Evolutionary conservation across 2,888 invertebrate genomes (phyloP).

Genomic region (Torymus tubicola): DNA sequence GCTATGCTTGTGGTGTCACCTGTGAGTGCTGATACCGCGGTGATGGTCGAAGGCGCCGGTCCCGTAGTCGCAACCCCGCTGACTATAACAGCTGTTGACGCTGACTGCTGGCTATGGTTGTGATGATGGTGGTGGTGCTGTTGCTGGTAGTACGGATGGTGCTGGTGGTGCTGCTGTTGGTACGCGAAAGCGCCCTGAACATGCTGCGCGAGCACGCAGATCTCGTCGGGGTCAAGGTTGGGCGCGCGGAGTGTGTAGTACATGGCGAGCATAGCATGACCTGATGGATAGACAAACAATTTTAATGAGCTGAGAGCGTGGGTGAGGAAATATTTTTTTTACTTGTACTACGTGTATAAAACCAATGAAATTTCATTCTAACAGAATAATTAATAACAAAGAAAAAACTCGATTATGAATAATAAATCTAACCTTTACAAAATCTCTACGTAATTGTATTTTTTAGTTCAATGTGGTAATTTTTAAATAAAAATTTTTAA

Average conservation of each 20-base stretch:
- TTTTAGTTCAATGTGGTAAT: no score
- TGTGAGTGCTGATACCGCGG: not conserved
- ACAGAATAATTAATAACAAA: no score
- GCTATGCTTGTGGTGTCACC: not conserved
- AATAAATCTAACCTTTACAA: no score
- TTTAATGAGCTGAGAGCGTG: no score
- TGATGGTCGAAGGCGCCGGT: not conserved
- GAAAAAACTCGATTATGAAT: no score
- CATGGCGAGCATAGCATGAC: constrained; percentile 92
- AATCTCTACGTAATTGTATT: no score
- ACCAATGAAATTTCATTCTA: no score
- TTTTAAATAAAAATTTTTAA: no score
- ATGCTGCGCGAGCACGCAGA: constrained; percentile 82
- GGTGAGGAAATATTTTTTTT: no score
- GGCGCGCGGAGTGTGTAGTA: constrained; percentile 85
- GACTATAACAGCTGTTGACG: not conserved
- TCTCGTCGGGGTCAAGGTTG: constrained; percentile 84
- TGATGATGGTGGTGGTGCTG: constrained; percentile 33
- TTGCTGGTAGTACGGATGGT: constrained; percentile 45
- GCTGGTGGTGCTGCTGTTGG: constrained; percentile 49
- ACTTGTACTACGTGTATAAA: no score
- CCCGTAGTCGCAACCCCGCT: not conserved
- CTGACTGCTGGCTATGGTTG: not conserved
- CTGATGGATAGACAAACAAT: not conserved
- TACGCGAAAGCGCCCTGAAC: constrained; percentile 67